Conservation (phyloP, 2,797 vertebrate genomes). For the Halcyon leucocephala region DNA sequence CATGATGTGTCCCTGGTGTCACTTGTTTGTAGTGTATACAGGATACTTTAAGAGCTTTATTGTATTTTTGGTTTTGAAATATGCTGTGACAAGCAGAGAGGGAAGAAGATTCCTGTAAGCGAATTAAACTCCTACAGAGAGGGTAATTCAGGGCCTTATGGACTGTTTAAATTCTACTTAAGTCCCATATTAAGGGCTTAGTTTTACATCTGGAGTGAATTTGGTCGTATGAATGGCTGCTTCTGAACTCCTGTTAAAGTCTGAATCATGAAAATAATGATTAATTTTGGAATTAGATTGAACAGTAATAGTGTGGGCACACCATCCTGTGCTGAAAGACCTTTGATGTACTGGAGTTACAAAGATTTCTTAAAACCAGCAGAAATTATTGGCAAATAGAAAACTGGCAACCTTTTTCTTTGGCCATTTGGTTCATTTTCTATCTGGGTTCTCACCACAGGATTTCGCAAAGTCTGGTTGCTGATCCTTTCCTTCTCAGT, state of each 20-base stretch:
- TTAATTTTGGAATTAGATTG: neutral
- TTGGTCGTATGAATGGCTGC: neutral
- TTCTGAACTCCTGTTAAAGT: neutral
- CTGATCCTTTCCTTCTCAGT: neutral
- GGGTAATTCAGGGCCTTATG: neutral
- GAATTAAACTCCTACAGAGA: neutral
- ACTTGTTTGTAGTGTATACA: neutral
- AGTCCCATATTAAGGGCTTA: constrained; percentile 28
- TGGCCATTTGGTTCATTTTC: neutral
- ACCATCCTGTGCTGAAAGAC: neutral
- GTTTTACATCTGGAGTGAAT: constrained; percentile 36
- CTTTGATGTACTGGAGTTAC: neutral
- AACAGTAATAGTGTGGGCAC: neutral
- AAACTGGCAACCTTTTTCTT: neutral
- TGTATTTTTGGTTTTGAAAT: neutral
- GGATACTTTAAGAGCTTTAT: neutral
- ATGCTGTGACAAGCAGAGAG: neutral
- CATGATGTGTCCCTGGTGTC: neutral
- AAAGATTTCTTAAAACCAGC: neutral
- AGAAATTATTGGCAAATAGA: neutral
- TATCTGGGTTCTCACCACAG: neutral
- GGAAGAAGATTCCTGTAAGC: constrained; percentile 7
- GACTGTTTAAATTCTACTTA: neutral
- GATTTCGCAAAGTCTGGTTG: neutral
- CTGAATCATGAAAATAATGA: neutral